Percentiles rank a stretch among this genome's conserved stretches.
phyloP scores from a whole-genome alignment of 2,888 invertebrate species.

The Nasonia oneida region DNA sequence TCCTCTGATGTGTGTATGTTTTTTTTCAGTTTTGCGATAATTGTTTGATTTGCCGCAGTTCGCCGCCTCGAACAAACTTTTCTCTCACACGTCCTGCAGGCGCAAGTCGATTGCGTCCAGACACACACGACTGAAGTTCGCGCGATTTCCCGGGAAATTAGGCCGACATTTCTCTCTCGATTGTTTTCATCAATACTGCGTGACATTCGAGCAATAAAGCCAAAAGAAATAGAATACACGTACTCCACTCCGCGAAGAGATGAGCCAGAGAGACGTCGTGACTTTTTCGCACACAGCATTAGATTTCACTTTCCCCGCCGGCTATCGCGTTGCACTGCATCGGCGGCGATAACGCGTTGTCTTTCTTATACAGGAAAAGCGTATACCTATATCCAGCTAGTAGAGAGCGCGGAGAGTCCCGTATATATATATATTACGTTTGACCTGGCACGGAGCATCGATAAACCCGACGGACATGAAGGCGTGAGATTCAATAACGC shows the following conservation, averaged over 20 bases:
- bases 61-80: constrained; percentile 3
- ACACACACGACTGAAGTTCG: neutral
- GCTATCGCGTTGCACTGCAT: neutral
- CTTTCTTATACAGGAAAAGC: neutral
- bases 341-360: neutral
- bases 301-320: constrained; percentile 10
- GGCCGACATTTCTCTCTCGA: neutral
- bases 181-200: neutral
- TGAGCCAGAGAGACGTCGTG: neutral
- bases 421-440: constrained; percentile 26
- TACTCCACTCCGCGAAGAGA: neutral
- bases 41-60: constrained; percentile 15
- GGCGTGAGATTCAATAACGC: constrained; percentile 41
- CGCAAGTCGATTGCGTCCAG: neutral
- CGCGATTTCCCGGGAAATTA: neutral
- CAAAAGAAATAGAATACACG: neutral
- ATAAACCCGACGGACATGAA: no score
- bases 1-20: neutral
- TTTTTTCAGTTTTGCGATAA: constrained; percentile 12
- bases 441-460: constrained; percentile 54
- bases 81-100: neutral
- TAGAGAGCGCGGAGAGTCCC: neutral
- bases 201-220: neutral
- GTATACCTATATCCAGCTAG: neutral
- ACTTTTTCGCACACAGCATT: neutral